A percentile compares a stretch with the other conserved stretches of the same genome.
phyloP scores from a whole-genome alignment of 2,797 vertebrate species.

The Platyrinchus mystaceus region DNA sequence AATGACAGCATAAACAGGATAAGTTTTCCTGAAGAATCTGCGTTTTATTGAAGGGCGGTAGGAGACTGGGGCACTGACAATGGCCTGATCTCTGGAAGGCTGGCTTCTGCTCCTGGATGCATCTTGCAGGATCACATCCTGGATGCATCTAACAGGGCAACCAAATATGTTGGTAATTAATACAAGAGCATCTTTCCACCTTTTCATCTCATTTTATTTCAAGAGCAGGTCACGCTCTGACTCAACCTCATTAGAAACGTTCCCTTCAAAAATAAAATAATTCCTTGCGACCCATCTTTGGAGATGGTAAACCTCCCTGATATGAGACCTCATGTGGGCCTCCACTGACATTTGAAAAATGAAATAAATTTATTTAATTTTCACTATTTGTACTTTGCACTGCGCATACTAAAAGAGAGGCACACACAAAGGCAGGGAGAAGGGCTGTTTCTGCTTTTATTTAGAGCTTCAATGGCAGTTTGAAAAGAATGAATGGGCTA shows the following conservation, averaged over 20 bases:
- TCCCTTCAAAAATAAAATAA: background rate
- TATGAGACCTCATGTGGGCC: fast-evolving
- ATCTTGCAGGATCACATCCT: background rate
- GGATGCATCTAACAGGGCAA: background rate
- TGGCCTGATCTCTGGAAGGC: background rate
- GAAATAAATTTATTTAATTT: background rate
- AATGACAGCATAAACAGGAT: background rate
- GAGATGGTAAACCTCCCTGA: background rate
- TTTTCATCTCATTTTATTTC: background rate
- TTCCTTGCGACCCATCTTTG: background rate
- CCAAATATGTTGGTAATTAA: background rate
- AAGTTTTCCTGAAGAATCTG: background rate
- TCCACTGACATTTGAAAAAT: background rate
- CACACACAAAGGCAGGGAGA: background rate
- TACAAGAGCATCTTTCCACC: background rate
- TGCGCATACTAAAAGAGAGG: background rate
- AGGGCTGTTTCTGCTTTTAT: background rate
- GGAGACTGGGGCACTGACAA: background rate
- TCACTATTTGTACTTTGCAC: background rate
- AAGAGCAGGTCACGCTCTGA: background rate
- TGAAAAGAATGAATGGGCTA: background rate
- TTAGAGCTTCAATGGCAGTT: background rate
- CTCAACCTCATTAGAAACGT: background rate
- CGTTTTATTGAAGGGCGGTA: background rate
- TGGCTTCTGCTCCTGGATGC: background rate